Base-by-base conservation (phyloP, 1,140 invertebrate genomes). In the Musca vetustissima region DNA sequence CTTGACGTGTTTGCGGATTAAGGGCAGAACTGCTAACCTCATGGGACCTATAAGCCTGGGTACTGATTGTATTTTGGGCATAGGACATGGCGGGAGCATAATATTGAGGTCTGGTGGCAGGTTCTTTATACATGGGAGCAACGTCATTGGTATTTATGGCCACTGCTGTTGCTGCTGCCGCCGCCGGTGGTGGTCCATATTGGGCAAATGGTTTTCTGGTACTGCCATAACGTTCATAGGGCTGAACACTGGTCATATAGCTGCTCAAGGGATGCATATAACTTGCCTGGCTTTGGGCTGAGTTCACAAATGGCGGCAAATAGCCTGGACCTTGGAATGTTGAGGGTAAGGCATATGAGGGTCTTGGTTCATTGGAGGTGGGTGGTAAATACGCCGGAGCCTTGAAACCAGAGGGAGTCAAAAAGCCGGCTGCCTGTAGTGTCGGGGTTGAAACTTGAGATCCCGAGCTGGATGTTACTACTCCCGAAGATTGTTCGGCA, bases 201-300 rank as follows among this genome's bases (percentile, higher is more conserved):
- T 68, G 21, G 21, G 66, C 49, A 49, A 68, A 68, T 14, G 66
- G 66, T 14, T 36, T 57, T 25, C 66, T 47, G 50, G 69, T 2
- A 70, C 73, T 57, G 8, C 43, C 77, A n/a, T 79, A 79, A 43
- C 77, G 77, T 17, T 74, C 68, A 48, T 70, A 73, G 0, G 77
- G 77, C 64, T 79, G 76, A 22, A 79, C 77, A 0, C 69, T 76
- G 67, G 72, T 77, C 77, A 77, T 79, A 52, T 77, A 77, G 69
- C 77, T 79, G 24, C 77, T 69, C 55, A 79, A 72, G 8, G 75
- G 70, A 43, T 77, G 77, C 15, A 79, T 47, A 15, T 32, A 11
- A 17, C 22, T 32, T 17, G 24, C 25, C 4, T 22, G 19, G 6
- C 11, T 50, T 21, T 28, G 66, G 11, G 21, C 14, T 50, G 43